Evolutionary conservation across 2,888 invertebrate genomes (phyloP), one percentile per base, ranked within the genome.

Genomic region (Macrosoma leucophasiata): DNA sequence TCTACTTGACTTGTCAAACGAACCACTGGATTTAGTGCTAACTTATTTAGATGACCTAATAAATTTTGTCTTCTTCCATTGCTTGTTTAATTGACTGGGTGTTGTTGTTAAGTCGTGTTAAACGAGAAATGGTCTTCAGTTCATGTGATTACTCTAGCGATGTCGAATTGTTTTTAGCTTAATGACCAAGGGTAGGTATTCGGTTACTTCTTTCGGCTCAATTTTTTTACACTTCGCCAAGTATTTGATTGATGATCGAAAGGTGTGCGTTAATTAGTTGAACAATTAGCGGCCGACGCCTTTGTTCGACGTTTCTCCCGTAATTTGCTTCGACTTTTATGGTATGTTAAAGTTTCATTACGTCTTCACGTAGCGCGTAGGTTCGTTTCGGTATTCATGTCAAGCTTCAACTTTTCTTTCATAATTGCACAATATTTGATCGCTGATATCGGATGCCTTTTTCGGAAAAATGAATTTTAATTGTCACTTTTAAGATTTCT

Each of bases 241-340:
- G 43, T 50, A 47, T 58, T 65, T 71, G 72, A 73, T 67, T 62
- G 65, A 72, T 71, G 56, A 51, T 54, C 46, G 37, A 50, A 65
- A 70, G 68, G 63, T 71, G 66, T 61, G 39, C 59, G 58, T 46
- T 69, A 69, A 72, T 73, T 72, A 69, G 62, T 48, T 44, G 48
- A 46, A 58, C 59, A 65, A 70, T 70, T 71, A 71, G 63, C 52
- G 46, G 43, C n/a, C n/a, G n/a, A n/a, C 37, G 41, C 22, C 35
- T 39, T 46, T 39, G 30, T 31, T 36, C 27, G 30, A 23, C 19
- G 31, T 30, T 36, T 23, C 27, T 26, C 36, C 23, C 18, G 27
- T 19, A n/a, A n/a, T n/a, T n/a, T n/a, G n/a, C n/a, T n/a, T n/a
- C n/a, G n/a, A n/a, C n/a, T n/a, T n/a, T n/a, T n/a, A n/a, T n/a